Conservation (phyloP, 2,113 vertebrate genomes). For the Calyptommatus sinebrachiatus region DNA sequence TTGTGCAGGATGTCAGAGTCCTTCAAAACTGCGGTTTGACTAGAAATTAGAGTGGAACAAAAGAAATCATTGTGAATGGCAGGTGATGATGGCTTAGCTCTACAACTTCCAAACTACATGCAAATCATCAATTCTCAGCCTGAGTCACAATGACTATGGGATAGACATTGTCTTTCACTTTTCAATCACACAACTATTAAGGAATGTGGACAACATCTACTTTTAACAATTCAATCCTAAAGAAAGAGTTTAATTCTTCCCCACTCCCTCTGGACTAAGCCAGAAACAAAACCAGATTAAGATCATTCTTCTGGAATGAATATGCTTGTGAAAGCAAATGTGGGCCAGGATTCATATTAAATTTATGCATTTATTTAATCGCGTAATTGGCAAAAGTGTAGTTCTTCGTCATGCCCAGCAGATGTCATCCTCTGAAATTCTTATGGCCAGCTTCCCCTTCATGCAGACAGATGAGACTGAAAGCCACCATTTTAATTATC, state of each 20-base stretch:
- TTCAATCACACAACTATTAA: not conserved
- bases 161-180: not conserved
- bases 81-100: not conserved
- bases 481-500: not conserved
- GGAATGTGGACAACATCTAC: no score
- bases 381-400: not conserved
- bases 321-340: no score
- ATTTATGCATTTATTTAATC: not conserved
- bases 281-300: no score
- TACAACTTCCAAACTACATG: not conserved
- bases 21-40: not conserved
- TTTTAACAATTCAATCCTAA: no score
- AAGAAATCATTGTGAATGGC: not conserved
- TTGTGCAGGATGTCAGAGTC: not conserved
- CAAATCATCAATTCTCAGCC: not conserved
- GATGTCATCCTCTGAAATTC: not conserved
- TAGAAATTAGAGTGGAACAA: not conserved
- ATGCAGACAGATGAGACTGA: not conserved
- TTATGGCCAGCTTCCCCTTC: not conserved
- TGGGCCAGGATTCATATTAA: no score
- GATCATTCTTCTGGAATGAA: no score
- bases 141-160: not conserved
- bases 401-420: not conserved
- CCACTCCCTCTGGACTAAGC: no score
- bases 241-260: no score